These are phyloP conservation scores for Penaeus vannamei DNA, from an alignment of 1,140 invertebrate genomes.

Conservation along the genomic window DNA sequence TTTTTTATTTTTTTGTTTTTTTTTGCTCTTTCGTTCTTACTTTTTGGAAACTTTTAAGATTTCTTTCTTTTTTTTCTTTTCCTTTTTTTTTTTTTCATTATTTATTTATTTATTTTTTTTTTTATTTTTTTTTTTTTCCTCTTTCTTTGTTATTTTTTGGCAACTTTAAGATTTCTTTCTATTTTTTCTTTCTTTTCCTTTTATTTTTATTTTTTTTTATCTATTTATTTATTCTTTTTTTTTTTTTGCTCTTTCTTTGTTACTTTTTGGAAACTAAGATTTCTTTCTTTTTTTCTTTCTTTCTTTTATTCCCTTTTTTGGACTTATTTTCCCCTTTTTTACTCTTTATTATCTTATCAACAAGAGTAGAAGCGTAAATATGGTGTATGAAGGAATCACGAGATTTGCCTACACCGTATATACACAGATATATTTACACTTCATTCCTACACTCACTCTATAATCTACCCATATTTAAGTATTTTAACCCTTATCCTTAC, in stretches of 20 bases:
- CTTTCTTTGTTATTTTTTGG: too few relatives aligned
- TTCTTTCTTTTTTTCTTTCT: not conserved
- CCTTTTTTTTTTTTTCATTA: not conserved
- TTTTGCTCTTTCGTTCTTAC: not conserved
- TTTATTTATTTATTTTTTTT: not conserved
- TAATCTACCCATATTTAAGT: too few relatives aligned
- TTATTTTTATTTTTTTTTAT: not conserved
- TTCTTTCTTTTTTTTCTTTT: not conserved
- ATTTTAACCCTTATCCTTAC: too few relatives aligned
- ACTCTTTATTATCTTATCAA: too few relatives aligned
- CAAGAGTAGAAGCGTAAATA: too few relatives aligned
- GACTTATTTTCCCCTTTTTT: too few relatives aligned
- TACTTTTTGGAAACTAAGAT: too few relatives aligned
- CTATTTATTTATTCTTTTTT: not conserved
- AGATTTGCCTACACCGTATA: too few relatives aligned
- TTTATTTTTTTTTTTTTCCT: not conserved
- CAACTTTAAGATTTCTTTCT: too few relatives aligned
- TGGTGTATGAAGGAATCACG: too few relatives aligned
- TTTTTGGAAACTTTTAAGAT: not conserved
- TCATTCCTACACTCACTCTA: too few relatives aligned
- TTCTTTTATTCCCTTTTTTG: not conserved
- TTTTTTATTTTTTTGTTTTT: not conserved
- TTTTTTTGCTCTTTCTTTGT: not conserved
- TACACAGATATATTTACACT: too few relatives aligned
- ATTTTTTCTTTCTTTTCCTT: not conserved